Percentiles rank a stretch among this genome's conserved stretches.
phyloP scores from a whole-genome alignment of 2,888 invertebrate genomes.

The Carcina quercana region DNA sequence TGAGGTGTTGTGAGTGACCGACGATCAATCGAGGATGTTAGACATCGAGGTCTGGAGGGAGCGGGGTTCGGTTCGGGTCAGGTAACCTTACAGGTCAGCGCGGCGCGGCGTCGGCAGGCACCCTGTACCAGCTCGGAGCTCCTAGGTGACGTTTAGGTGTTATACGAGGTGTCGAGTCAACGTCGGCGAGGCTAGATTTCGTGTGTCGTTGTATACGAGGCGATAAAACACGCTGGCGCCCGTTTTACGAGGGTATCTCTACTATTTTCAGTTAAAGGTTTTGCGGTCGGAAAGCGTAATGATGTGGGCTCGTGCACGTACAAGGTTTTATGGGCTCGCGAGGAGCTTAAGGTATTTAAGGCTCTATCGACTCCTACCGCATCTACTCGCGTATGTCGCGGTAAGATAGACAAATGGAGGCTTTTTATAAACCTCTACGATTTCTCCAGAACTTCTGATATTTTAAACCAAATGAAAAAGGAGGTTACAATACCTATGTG shows the following conservation, averaged over 20 bases:
- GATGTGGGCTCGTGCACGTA: conserved; percentile 28
- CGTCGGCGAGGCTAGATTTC: not conserved
- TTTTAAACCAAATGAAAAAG: no score
- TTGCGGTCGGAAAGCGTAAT: conserved; percentile 29
- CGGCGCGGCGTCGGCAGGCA: not conserved
- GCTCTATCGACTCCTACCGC: not conserved
- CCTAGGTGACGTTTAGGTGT: not conserved
- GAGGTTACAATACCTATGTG: no score
- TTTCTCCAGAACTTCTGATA: no score
- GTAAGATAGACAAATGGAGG: no score
- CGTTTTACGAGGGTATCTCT: conserved; percentile 45
- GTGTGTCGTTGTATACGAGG: conserved; percentile 28
- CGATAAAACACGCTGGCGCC: conserved; percentile 37
- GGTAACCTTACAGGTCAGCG: not conserved
- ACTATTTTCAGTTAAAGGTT: conserved; percentile 28
- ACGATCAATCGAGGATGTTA: no score
- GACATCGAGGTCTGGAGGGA: no score
- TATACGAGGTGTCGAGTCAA: conserved; percentile 1
- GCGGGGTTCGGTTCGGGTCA: no score
- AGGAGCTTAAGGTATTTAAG: conserved; percentile 12
- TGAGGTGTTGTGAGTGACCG: conserved; percentile 66
- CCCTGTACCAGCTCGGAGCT: no score
- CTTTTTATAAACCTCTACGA: no score
- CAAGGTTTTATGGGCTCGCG: conserved; percentile 13
- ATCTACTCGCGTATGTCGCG: no score